Conservation (phyloP, 2,113 vertebrate genomes). For the Festucalex cinctus region DNA sequence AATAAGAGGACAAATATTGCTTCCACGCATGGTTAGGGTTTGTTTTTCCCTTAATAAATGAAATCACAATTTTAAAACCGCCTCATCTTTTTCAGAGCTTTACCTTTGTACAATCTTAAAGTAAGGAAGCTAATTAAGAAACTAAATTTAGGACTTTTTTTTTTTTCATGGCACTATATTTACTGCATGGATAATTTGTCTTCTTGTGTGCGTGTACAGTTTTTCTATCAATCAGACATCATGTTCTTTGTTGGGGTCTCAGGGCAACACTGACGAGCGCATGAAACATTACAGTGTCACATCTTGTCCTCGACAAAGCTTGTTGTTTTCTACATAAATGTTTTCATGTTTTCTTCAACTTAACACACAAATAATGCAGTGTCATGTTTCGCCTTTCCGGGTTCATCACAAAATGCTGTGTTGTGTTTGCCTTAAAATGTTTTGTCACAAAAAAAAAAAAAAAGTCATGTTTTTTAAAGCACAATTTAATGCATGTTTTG, state of each 20-base stretch:
- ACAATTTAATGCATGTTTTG: too few relatives aligned
- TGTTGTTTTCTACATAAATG: background rate
- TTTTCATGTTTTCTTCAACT: background rate
- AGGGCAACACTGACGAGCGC: constrained; percentile 39
- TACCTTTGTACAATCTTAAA: too few relatives aligned
- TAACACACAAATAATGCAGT: background rate
- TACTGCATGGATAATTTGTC: background rate
- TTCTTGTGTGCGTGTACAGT: background rate
- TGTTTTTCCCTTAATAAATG: too few relatives aligned
- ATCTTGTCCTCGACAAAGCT: constrained; percentile 11
- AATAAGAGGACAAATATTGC: too few relatives aligned
- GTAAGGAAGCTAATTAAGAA: too few relatives aligned
- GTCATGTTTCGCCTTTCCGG: background rate
- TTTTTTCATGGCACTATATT: background rate
- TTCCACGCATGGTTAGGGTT: too few relatives aligned
- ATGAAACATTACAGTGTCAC: constrained; percentile 24
- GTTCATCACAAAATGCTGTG: background rate
- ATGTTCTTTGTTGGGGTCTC: constrained; percentile 36
- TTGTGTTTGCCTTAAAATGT: background rate
- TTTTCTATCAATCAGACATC: background rate
- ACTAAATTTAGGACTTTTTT: too few relatives aligned
- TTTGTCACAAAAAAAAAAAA: too few relatives aligned
- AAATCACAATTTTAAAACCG: too few relatives aligned
- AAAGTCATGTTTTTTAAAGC: too few relatives aligned
- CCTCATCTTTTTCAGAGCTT: too few relatives aligned